Evolutionary conservation across 2,888 invertebrate species (phyloP).

Genomic region (Arrhopalites spinosus): DNA sequence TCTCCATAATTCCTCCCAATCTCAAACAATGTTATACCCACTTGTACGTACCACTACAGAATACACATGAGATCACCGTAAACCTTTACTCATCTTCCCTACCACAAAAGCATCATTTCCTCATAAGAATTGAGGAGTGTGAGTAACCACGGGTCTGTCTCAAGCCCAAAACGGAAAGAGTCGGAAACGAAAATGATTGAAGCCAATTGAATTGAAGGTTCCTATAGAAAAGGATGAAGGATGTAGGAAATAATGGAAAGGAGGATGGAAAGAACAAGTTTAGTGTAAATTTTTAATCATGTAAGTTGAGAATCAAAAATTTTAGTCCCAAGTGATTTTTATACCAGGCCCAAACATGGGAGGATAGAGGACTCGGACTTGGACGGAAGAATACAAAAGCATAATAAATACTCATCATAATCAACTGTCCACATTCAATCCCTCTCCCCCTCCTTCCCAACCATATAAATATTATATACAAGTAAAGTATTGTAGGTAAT

Average conservation of each 20-base stretch:
- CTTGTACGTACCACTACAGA: neutral
- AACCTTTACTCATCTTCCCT: no score
- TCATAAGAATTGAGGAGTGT: neutral
- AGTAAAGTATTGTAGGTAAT: no score
- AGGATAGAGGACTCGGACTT: neutral
- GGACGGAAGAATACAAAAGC: slow-evolving; percentile 1
- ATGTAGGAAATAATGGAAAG: neutral
- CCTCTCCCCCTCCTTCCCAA: neutral
- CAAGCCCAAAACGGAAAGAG: neutral
- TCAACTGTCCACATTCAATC: neutral
- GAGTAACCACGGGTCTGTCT: no score
- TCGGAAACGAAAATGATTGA: neutral
- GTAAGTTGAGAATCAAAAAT: neutral
- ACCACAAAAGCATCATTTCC: no score
- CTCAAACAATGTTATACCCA: neutral
- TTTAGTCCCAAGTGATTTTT: no score
- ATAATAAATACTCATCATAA: slow-evolving; percentile 1
- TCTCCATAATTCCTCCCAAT: neutral
- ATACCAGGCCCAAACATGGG: neutral
- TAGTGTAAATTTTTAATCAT: neutral
- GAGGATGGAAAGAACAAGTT: neutral
- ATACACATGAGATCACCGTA: no score
- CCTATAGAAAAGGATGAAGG: neutral
- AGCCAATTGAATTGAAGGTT: neutral
- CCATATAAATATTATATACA: no score